Base-by-base conservation (phyloP, 2,113 vertebrate species). In the Phainopepla nitens region DNA sequence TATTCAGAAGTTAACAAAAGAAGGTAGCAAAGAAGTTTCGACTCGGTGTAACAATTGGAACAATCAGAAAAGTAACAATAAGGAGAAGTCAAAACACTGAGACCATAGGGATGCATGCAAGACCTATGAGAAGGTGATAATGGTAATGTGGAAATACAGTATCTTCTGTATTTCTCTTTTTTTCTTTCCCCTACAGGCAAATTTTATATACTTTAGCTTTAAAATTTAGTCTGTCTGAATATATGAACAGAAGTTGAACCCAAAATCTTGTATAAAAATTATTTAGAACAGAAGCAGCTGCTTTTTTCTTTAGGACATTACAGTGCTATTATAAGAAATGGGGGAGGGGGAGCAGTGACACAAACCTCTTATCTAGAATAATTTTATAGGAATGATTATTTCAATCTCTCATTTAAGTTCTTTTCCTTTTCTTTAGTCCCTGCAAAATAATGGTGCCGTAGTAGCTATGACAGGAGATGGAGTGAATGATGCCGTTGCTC, bases 401-500 rank as follows among this genome's bases (percentile, higher is more conserved):
- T 86, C 44, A 83, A n/a, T 81, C 18, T 28, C 29, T 84, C 44
- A 42, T 78, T 70, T n/a, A 56, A 91, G 19, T 7, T 90, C 11
- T 78, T 82, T 66, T 39, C 16, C 22, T 17, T 65, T 64, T 57
- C 61, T 91, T 54, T 93, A 99, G 99, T 99, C 99, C 28, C 97
- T 99, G 5, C 99, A 99, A 97, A 99, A 99, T 96, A 98, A 98
- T 6, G 99, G 99, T 10, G 98, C 99, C 0, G 99, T 99, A 47
- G 99, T 99, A n/a, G 99, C 99, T 47, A 99, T 99, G 99, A 99
- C 99, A 0, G 99, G 99, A 3, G 99, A 99, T 77, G 99, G 99
- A 19, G 99, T 99, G 39, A 99, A 99, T 49, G 99, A 99, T 61
- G 99, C 99, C 2, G 99, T 99, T 76, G 99, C 99, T 12, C 96